Percentiles rank a stretch among this genome's conserved stretches.
Conservation (phyloP, 2,888 invertebrate species). For the Eudasyphora cyanicolor region DNA sequence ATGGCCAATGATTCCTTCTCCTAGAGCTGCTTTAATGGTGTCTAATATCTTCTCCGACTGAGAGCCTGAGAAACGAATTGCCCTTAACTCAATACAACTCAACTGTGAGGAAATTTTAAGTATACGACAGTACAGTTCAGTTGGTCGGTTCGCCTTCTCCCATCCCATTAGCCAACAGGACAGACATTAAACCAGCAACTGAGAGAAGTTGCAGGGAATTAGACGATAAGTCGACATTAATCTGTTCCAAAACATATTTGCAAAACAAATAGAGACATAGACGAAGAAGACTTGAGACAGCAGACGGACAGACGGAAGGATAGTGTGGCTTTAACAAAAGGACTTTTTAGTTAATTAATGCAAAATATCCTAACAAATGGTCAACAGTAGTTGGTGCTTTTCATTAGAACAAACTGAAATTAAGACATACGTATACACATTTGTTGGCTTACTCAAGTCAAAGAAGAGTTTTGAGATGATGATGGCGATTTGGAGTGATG, state of each 20-base stretch:
- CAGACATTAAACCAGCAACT: background rate
- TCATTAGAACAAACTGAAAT: background rate
- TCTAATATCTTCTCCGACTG: background rate
- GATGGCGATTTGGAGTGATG: background rate
- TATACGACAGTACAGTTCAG: too few relatives aligned
- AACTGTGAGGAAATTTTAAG: too few relatives aligned
- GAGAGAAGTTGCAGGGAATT: background rate
- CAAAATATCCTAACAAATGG: slow-evolving; percentile 37
- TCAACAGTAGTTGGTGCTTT: slow-evolving; percentile 8
- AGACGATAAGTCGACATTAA: slow-evolving; percentile 22
- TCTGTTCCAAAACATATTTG: slow-evolving; percentile 11
- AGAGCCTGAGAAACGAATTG: background rate
- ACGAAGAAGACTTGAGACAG: background rate
- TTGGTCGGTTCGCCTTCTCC: background rate
- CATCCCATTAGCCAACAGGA: background rate
- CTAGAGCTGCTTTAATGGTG: slow-evolving; percentile 13
- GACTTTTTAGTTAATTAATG: slow-evolving; percentile 46
- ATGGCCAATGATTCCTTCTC: background rate
- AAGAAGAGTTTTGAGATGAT: too few relatives aligned
- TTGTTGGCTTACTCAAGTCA: background rate
- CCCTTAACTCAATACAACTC: too few relatives aligned
- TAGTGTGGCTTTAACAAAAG: background rate
- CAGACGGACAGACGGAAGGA: background rate
- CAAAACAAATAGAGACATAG: slow-evolving; percentile 1
- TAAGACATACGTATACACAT: background rate